Evolutionary conservation across 2,113 vertebrate genomes (phyloP).

Genomic region (Elephantulus edwardii): DNA sequence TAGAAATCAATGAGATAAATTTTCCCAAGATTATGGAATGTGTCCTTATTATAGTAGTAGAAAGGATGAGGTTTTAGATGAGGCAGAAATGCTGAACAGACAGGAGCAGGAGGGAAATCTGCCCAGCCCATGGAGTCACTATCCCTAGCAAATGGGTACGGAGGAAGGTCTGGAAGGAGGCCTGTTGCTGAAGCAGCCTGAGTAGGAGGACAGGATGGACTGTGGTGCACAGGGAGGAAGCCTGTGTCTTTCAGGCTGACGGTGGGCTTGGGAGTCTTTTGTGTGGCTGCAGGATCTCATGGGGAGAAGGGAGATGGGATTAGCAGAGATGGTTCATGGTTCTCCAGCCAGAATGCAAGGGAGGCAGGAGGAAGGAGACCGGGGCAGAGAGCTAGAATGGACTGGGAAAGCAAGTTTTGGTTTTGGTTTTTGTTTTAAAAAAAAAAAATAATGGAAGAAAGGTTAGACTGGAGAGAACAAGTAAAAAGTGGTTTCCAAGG

Average conservation of each 20-base stretch:
- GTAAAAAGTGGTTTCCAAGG: background rate
- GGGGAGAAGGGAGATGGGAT: background rate
- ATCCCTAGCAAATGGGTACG: background rate
- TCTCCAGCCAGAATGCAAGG: background rate
- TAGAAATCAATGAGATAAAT: background rate
- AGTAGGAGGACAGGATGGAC: background rate
- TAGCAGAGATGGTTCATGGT: background rate
- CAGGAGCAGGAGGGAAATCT: background rate
- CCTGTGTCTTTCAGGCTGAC: too few species aligned
- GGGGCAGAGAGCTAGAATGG: too few species aligned
- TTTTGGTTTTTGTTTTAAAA: too few species aligned
- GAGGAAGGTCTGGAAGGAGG: background rate
- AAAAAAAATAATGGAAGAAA: background rate
- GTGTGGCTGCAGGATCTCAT: too few species aligned
- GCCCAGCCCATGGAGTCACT: background rate
- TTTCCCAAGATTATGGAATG: background rate
- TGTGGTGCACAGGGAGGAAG: too few species aligned
- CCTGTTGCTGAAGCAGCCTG: background rate
- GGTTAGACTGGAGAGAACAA: background rate
- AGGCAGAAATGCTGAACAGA: background rate
- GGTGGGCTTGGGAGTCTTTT: too few species aligned
- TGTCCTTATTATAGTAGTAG: background rate
- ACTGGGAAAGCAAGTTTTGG: too few species aligned
- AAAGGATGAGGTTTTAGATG: background rate
- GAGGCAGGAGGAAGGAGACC: background rate